These are phyloP conservation scores for Mythimna albipuncta DNA, from an alignment of 2,888 invertebrate genomes.

Conservation along the genomic window DNA sequence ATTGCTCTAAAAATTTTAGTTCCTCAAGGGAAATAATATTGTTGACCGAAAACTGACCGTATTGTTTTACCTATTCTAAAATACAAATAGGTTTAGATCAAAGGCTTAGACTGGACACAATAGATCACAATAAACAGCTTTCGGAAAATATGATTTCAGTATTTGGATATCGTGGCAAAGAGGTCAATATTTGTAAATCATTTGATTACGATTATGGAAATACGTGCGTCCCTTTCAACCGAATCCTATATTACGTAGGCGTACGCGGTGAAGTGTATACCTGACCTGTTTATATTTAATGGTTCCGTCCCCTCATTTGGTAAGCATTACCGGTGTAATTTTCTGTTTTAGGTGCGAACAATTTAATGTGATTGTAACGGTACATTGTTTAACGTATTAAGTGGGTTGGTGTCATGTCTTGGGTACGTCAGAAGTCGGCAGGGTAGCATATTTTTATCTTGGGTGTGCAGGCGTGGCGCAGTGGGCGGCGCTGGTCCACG, in stretches of 20 bases:
- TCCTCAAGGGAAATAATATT: neutral
- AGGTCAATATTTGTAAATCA: slow-evolving; percentile 57
- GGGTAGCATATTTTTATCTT: slow-evolving; percentile 75
- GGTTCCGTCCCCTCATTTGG: slow-evolving; percentile 58
- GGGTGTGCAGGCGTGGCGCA: slow-evolving; percentile 68
- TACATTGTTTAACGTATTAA: slow-evolving; percentile 49
- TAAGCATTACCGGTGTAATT: slow-evolving; percentile 60
- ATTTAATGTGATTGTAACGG: slow-evolving; percentile 52
- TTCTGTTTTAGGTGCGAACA: slow-evolving; percentile 53
- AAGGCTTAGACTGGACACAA: slow-evolving; percentile 17
- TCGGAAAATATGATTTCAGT: slow-evolving; percentile 26
- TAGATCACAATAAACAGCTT: slow-evolving; percentile 33
- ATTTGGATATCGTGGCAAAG: slow-evolving; percentile 23
- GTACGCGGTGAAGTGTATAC: slow-evolving; percentile 47
- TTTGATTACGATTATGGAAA: slow-evolving; percentile 55
- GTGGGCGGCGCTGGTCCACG: slow-evolving; percentile 38
- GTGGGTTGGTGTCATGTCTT: slow-evolving; percentile 54
- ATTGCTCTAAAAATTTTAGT: neutral
- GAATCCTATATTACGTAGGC: slow-evolving; percentile 54
- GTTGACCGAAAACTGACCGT: neutral
- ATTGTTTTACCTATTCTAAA: neutral
- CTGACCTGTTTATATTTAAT: slow-evolving; percentile 65
- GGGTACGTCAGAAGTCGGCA: slow-evolving; percentile 49
- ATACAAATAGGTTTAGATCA: slow-evolving; percentile 17
- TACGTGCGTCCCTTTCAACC: slow-evolving; percentile 55